Evolutionary conservation across 1,140 invertebrate genomes (phyloP), one percentile per base, ranked within the genome.

Genomic region (Drosophila hydei): DNA sequence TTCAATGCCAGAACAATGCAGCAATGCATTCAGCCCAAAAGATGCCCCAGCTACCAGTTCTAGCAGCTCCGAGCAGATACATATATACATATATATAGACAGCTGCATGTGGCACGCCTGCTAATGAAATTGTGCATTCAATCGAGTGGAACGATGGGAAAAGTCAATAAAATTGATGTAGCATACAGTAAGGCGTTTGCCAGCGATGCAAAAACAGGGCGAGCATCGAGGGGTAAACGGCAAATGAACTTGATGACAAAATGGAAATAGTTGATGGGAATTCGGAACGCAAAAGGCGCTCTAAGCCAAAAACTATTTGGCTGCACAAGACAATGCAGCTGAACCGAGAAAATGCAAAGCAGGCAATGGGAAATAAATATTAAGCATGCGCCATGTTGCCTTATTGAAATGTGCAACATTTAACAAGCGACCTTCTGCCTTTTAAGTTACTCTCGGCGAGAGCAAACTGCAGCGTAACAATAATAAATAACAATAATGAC

Each of bases 161-260:
- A 91, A 91, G 89, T 91, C 89, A 91, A 90, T 91, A 89, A 91
- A 91, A 91, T 91, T 91, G 89, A 91, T 91, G 89, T 89, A 89
- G 89, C 89, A 88, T 68, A 72, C 50, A 61, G 45, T 61, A 59
- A 73, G 73, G 65, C 74, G 60, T 56, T 77, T 59, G 45, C 58
- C 56, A 62, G 36, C 64, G 60, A 38, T 56, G 60, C 50, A 56
- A 50, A 67, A 36, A 47, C 27, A 5, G 33, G 25, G 38, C 38
- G 11, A n/a, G 12, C 4, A 14, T 23, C 14, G 12, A 6, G 7
- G 12, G 14, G 21, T 8, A 16, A 64, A 55, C 30, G 38, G 36
- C 50, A 68, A 72, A 73, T 73, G 56, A 73, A 73, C 71, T 73
- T 72, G 69, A 58, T 69, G 71, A 73, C 71, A 73, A 69, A 73